phyloP scores from a whole-genome alignment of 2,888 invertebrate genomes.

The Conomelus anceps region DNA sequence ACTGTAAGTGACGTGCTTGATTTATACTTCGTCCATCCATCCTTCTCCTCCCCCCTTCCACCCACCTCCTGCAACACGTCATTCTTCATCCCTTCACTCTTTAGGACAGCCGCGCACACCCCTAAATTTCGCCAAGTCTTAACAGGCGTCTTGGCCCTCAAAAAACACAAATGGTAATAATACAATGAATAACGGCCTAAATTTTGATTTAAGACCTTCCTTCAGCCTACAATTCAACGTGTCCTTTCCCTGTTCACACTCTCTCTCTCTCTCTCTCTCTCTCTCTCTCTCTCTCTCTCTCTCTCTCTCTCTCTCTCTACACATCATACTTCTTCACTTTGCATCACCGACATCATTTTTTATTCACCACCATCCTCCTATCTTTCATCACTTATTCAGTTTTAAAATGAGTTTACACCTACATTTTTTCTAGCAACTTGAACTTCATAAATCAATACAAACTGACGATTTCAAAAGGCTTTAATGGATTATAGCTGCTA shows the following conservation, averaged over 20 bases:
- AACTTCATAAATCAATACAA: too few relatives aligned
- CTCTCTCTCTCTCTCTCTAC: conserved; percentile 20
- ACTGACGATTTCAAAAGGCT: too few relatives aligned
- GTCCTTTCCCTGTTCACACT: conserved; percentile 28
- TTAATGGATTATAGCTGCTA: too few relatives aligned
- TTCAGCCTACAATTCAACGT: background rate
- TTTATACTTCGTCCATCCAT: background rate
- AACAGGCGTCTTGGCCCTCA: background rate
- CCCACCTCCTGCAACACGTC: background rate
- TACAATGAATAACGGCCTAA: conserved; percentile 3
- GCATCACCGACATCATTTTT: background rate
- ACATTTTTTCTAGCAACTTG: too few relatives aligned
- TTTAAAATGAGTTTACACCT: background rate
- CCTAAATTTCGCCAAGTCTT: background rate
- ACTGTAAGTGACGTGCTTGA: background rate
- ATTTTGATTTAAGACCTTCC: conserved; percentile 7
- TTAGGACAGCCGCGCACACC: background rate
- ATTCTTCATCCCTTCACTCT: background rate
- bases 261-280: conserved; percentile 34
- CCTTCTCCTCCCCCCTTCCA: background rate
- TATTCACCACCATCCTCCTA: background rate
- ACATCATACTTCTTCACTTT: conserved; percentile 1
- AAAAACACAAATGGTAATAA: background rate
- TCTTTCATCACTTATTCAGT: background rate
- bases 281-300: conserved; percentile 25